These are phyloP conservation scores for Xylota segnis DNA, from an alignment of 2,888 invertebrate genomes.

Conservation along the genomic window DNA sequence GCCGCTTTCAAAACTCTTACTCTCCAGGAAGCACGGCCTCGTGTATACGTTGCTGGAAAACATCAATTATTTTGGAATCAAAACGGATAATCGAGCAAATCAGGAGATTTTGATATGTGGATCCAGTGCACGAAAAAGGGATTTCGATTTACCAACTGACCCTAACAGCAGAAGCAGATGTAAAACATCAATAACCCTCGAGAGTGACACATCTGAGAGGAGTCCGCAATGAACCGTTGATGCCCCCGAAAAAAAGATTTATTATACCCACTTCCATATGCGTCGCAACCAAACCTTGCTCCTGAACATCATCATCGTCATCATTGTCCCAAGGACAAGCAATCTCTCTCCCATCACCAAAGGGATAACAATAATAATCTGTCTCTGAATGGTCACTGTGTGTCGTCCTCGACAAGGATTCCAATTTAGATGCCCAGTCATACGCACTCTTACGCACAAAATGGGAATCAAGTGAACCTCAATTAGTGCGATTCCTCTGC, in stretches of 20 bases:
- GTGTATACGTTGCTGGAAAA: conserved; percentile 41
- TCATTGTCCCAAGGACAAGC: conserved; percentile 66
- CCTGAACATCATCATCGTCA: conserved; percentile 60
- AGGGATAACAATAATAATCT: conserved; percentile 68
- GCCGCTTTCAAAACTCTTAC: neutral
- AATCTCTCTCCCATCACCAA: conserved; percentile 33
- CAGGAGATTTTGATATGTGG: conserved; percentile 72
- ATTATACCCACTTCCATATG: conserved; percentile 65
- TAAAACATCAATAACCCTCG: conserved; percentile 76
- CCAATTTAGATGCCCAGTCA: conserved; percentile 50
- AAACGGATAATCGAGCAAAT: conserved; percentile 75
- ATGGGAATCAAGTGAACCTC: conserved; percentile 71
- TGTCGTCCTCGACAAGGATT: conserved; percentile 50
- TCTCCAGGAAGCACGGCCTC: neutral
- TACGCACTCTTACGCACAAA: conserved; percentile 61
- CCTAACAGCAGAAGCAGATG: conserved; percentile 67
- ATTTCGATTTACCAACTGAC: conserved; percentile 66
- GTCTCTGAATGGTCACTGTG: conserved; percentile 50
- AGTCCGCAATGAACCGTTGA: conserved; percentile 46
- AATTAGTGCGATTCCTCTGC: conserved; percentile 59
- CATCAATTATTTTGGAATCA: conserved; percentile 76
- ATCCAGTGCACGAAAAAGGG: conserved; percentile 63
- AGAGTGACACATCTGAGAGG: conserved; percentile 70
- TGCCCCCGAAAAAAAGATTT: conserved; percentile 65
- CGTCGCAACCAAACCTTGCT: conserved; percentile 31